A percentile compares a stretch with the other conserved stretches of the same genome.
Evolutionary conservation across 2,797 vertebrate species (phyloP).

Genomic region (Peromyscus melanophrys): DNA sequence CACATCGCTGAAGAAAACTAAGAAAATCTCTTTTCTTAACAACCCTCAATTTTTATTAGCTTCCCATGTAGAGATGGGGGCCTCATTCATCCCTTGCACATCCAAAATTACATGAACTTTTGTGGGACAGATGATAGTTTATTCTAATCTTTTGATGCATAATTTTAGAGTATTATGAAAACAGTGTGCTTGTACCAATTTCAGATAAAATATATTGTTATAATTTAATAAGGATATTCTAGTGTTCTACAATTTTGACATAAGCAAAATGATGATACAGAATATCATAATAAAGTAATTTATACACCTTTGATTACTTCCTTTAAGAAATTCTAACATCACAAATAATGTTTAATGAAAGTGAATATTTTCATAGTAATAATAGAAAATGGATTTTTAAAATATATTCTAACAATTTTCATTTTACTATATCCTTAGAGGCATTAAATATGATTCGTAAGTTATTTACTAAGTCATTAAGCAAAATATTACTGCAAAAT

Average conservation of each 20-base stretch:
- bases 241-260: background rate
- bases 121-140: background rate
- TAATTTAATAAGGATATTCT: background rate
- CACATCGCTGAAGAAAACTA: background rate
- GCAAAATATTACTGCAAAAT: background rate
- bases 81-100: background rate
- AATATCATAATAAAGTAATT: background rate
- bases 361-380: background rate
- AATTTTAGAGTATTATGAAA: background rate
- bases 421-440: background rate
- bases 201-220: too few relatives aligned
- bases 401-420: background rate
- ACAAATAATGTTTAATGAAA: background rate
- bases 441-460: background rate
- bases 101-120: background rate
- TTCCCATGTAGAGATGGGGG: background rate
- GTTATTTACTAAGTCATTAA: background rate
- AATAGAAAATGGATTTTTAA: background rate
- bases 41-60: background rate
- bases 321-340: background rate
- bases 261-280: background rate
- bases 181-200: background rate
- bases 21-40: background rate
- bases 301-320: background rate
- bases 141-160: background rate